A percentile compares a stretch with the other conserved stretches of the same genome.
Evolutionary conservation across 1,140 invertebrate genomes (phyloP).

Genomic region (Brachionus sp.): DNA sequence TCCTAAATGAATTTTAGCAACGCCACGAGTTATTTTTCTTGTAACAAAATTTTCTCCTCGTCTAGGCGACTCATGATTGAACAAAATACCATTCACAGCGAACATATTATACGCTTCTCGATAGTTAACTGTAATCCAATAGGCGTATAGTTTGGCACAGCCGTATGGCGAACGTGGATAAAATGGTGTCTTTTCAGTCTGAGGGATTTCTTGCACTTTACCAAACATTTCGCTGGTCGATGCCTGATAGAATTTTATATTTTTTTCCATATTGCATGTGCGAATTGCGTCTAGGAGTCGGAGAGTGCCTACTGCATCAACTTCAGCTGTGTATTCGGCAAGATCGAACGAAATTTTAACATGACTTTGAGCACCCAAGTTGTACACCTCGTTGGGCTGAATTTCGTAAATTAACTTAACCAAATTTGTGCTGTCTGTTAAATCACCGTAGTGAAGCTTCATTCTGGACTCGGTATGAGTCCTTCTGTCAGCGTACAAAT

Average conservation of each 20-base stretch:
- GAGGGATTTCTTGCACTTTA: constrained; percentile 91
- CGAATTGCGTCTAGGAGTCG: constrained; percentile 89
- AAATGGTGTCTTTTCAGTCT: constrained; percentile 95
- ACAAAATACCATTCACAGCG: constrained; percentile 96
- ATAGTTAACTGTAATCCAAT: constrained; percentile 98
- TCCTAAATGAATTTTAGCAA: constrained; percentile 89
- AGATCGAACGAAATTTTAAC: constrained; percentile 96
- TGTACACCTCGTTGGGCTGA: constrained; percentile 91
- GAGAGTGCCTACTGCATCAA: constrained; percentile 94
- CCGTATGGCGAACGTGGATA: constrained; percentile 99
- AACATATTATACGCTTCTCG: constrained; percentile 96
- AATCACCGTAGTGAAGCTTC: constrained; percentile 96
- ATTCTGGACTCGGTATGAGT: constrained; percentile 70
- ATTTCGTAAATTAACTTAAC: constrained; percentile 86
- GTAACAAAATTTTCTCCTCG: constrained; percentile 97
- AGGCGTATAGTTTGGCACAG: constrained; percentile 95
- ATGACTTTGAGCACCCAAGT: constrained; percentile 98
- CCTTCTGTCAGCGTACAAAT: constrained; percentile 83
- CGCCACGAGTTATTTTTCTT: constrained; percentile 91
- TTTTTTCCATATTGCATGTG: constrained; percentile 79
- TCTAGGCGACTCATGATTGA: constrained; percentile 97
- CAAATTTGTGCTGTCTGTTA: constrained; percentile 94
- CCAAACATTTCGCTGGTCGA: constrained; percentile 97
- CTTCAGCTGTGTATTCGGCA: constrained; percentile 97
- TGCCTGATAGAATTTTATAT: constrained; percentile 67